A percentile compares a stretch with the other conserved stretches of the same genome.
phyloP scores from a whole-genome alignment of 2,888 invertebrate species.

The Myopa testacea region DNA sequence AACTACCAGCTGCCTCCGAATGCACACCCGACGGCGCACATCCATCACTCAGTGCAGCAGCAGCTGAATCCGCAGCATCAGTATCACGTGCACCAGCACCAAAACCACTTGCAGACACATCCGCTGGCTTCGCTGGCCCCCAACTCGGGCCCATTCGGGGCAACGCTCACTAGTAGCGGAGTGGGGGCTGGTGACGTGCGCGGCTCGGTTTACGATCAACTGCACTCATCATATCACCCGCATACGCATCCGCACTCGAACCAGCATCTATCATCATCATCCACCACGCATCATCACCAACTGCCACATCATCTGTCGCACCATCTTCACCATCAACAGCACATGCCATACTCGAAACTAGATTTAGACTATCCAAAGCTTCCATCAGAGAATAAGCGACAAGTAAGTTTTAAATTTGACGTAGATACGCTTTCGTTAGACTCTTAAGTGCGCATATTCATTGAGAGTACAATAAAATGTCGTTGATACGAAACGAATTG shows the following conservation, averaged over 20 bases:
- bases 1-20: conserved; percentile 53
- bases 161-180: conserved; percentile 61
- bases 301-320: conserved; percentile 40
- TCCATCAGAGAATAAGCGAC: conserved; percentile 69
- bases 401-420: conserved; percentile 71
- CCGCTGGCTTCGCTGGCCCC: conserved; percentile 60
- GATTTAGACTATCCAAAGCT: conserved; percentile 70
- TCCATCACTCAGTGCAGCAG: conserved; percentile 64
- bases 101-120: conserved; percentile 66
- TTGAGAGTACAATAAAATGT: conserved; percentile 25
- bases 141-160: conserved; percentile 60
- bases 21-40: conserved; percentile 59
- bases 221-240: conserved; percentile 52
- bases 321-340: conserved; percentile 45
- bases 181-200: conserved; percentile 50
- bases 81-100: conserved; percentile 65
- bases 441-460: conserved; percentile 59
- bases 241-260: conserved; percentile 52
- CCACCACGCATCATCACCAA: conserved; percentile 48
- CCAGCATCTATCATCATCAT: conserved; percentile 49
- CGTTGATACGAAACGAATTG: neutral
- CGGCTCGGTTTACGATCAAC: conserved; percentile 48
- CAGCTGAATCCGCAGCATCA: conserved; percentile 66
- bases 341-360: conserved; percentile 67
- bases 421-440: conserved; percentile 70